Evolutionary conservation across 2,797 vertebrate genomes (phyloP), one percentile per base, ranked within the genome.

Genomic region (Smutsia gigantea): DNA sequence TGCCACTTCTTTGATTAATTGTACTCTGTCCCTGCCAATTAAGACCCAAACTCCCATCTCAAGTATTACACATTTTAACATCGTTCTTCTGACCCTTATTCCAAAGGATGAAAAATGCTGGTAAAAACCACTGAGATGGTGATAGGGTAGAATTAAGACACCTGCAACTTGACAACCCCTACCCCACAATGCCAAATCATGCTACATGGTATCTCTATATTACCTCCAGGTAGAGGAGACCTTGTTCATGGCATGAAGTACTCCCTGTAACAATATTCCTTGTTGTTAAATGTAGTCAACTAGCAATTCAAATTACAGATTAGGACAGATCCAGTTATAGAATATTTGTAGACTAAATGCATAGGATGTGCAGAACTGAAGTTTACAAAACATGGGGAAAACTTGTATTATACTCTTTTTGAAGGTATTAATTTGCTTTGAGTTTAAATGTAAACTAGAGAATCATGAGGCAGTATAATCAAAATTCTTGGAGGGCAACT

Each of bases 381-480:
- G 49, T 71, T 86, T 74, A 46, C 14, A 74, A 95, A 7, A 79
- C 23, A 72, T 9, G 46, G 31, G 4, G 21, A 75, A 29, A 87
- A 49, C 11, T 63, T 78, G 53, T 66, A 25, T 34, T 81, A 46
- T 34, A 71, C 10, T 88, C 15, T 66, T 93, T 95, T 69, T 95
- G 61, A 88, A 95, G 34, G 31, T 69, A 86, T 53, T 83, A 31
- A 64, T 66, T 87, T 95, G 21, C 34, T 86, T 89, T 96, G 84
- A 82, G 15, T 53, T 79, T 91, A 94, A 87, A 49, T 61, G 10
- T 69, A 82, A 94, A 74, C 51, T 55, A 87, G 17, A 93, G 42
- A 93, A 34, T 49, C 83, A 81, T 72, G 66, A 83, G 64, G 8
- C 4, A 81, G 31, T 84, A 42, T 82, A 91, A 89, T 75, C 89